Percentiles rank a stretch among this genome's conserved stretches.
Evolutionary conservation across 1,140 invertebrate species (phyloP).

Genomic region (Mya arenaria): DNA sequence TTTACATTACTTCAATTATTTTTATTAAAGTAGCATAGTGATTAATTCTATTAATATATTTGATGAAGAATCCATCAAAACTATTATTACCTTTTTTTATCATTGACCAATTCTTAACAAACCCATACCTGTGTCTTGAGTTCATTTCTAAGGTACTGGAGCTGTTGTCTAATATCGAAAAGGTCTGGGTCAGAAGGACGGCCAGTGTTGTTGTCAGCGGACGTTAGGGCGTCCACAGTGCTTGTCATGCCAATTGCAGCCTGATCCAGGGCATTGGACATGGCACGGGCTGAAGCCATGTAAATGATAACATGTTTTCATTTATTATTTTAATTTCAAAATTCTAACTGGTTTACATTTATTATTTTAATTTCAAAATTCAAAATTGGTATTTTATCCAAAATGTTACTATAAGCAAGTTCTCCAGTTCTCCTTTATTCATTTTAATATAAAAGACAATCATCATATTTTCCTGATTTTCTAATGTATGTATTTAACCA

Average conservation of each 20-base stretch:
- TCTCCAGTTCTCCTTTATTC: no score
- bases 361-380: no score
- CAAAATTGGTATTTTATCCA: no score
- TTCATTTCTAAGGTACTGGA: slow-evolving; percentile 74
- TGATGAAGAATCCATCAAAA: no score
- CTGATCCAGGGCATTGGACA: slow-evolving; percentile 49
- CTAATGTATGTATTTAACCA: no score
- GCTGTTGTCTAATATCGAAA: slow-evolving; percentile 69
- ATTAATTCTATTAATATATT: no score
- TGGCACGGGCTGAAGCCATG: slow-evolving; percentile 54
- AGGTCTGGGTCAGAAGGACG: slow-evolving; percentile 58
- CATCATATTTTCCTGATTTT: no score
- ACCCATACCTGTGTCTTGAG: slow-evolving; percentile 68
- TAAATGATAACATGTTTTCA: neutral
- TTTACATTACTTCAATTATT: no score
- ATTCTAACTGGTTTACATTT: neutral
- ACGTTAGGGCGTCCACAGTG: slow-evolving; percentile 13
- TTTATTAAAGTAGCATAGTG: no score
- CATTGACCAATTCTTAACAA: neutral
- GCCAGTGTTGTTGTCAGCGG: slow-evolving; percentile 29
- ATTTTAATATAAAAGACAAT: no score
- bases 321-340: neutral
- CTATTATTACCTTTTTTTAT: neutral
- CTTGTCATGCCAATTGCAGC: slow-evolving; percentile 23
- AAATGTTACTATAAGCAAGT: no score